Evolutionary conservation across 1,140 invertebrate species (phyloP).

Genomic region (Drosophila trapezifrons): DNA sequence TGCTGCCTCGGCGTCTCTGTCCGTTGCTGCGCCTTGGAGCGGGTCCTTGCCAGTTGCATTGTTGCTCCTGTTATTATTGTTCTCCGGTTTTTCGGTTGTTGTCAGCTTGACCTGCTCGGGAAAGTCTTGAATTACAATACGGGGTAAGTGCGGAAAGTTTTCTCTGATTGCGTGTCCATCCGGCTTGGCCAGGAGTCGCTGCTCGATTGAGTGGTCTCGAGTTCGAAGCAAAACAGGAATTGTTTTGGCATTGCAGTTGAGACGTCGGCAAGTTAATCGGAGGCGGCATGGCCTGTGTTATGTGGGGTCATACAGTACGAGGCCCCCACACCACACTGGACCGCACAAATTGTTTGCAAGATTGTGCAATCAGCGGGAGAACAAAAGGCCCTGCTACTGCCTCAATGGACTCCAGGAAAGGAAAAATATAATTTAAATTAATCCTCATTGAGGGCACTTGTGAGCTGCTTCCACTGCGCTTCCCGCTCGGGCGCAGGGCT

Average conservation of each 20-base stretch:
- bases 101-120: constrained; percentile 58
- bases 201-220: constrained; percentile 44
- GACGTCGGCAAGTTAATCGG: constrained; percentile 33
- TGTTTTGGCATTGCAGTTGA: constrained; percentile 15
- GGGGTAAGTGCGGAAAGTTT: constrained; percentile 49
- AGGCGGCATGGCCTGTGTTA: neutral
- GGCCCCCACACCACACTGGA: neutral
- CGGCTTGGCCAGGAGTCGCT: constrained; percentile 23
- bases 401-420: constrained; percentile 49
- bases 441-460: constrained; percentile 55
- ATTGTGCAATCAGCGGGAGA: constrained; percentile 27
- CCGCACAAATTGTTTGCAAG: constrained; percentile 32
- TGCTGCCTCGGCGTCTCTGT: neutral
- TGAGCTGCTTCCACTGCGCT: constrained; percentile 1
- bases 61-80: constrained; percentile 44
- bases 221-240: constrained; percentile 22
- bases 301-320: neutral
- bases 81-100: constrained; percentile 41
- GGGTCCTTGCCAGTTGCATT: constrained; percentile 66
- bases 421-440: constrained; percentile 77
- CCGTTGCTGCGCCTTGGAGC: constrained; percentile 8
- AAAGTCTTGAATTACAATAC: constrained; percentile 58
- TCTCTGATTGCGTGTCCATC: constrained; percentile 58
- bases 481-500: neutral
- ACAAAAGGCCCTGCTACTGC: constrained; percentile 27